Evolutionary conservation across 1,140 invertebrate species (phyloP), one percentile per base, ranked within the genome.

Genomic region (Ceratitis capitata): DNA sequence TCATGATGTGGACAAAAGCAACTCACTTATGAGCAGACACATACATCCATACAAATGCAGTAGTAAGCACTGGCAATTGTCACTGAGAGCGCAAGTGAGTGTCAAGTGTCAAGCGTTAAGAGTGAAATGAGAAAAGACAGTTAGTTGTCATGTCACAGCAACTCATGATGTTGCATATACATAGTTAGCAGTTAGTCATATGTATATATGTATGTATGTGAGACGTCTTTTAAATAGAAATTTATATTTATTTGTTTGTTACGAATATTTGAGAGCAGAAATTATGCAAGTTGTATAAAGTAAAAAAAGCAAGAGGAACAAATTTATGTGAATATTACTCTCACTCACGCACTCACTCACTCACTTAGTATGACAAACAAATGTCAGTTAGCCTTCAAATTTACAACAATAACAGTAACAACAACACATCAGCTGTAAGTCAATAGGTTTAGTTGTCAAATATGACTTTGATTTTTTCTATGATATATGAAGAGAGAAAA

Each of bases 41-140:
- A n/a, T n/a, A n/a, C n/a, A n/a, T n/a, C n/a, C n/a, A 9, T 49
- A 49, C 47, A 49, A 12, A 4, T 53, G 51, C 51, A 49, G 14
- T 49, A 49, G 7, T 9, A 14, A 49, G 47, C 47, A 14, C 47
- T 10, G 26, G 49, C 49, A 64, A 19, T 19, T 69, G 29, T 39
- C n/a, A n/a, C n/a, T n/a, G n/a, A n/a, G n/a, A n/a, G 61, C 26
- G 29, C 29, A 5, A 5, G 29, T 4, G 39, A 35, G 16, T 69
- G 61, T 69, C 61, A 69, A 69, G 61, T 69, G 61, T 35, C 32
- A 69, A 69, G 32, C 29, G 61, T 69, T 14, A 35, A 69, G 61
- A 39, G 61, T 19, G 16, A 39, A 39, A 1, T n/a, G 32, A 35
- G 29, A 39, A n/a, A n/a, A 69, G 61, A 1, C 32, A 32, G 29